Conservation (phyloP, 2,113 vertebrate species). For the Notothenia coriiceps region DNA sequence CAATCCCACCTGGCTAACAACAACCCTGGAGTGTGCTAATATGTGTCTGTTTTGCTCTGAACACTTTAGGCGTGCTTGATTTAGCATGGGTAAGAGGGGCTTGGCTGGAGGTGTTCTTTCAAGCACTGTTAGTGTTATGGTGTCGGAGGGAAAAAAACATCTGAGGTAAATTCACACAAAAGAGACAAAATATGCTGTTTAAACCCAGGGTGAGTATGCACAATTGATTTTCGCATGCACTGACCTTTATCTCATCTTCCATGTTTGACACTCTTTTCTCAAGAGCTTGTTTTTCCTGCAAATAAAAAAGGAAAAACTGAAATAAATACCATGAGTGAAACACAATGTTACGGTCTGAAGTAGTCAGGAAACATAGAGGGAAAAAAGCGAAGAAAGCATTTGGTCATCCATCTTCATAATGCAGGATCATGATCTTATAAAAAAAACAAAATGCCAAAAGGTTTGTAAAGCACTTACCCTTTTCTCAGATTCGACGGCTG, state of each 20-base stretch:
- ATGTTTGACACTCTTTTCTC: constrained; percentile 96
- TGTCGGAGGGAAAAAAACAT: constrained; percentile 1
- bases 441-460: constrained; percentile 24
- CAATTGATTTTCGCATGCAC: constrained; percentile 17
- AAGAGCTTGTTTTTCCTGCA: constrained; percentile 92
- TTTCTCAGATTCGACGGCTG: constrained; percentile 92
- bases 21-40: constrained; percentile 19
- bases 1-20: constrained; percentile 65
- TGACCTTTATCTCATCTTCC: constrained; percentile 97
- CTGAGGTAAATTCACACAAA: constrained; percentile 20
- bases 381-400: not conserved
- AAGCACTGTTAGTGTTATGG: constrained; percentile 32
- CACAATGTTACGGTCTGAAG: not conserved
- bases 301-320: constrained; percentile 24
- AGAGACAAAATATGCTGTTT: constrained; percentile 24
- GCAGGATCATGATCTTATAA: not conserved
- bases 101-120: constrained; percentile 24
- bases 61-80: constrained; percentile 49
- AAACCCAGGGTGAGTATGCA: constrained; percentile 8
- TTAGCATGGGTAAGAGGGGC: constrained; percentile 37
- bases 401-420: constrained; percentile 7
- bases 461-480: constrained; percentile 83
- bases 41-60: constrained; percentile 42
- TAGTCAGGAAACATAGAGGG: not conserved
- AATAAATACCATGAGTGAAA: constrained; percentile 4